phyloP scores from a whole-genome alignment of 1,140 invertebrate species.

The Lepidurus couesii region DNA sequence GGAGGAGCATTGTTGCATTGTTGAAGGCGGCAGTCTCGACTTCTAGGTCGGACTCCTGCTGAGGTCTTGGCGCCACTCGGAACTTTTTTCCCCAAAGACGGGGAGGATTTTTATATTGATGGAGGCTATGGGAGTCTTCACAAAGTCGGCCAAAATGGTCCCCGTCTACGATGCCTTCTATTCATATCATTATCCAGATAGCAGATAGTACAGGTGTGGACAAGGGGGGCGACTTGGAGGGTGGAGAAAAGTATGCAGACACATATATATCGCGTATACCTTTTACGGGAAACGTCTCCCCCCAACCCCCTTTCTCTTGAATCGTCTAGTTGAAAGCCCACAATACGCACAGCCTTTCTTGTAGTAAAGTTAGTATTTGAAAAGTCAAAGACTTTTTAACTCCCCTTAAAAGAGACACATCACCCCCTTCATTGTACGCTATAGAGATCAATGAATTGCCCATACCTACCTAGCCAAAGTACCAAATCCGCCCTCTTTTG shows the following conservation, averaged over 20 bases:
- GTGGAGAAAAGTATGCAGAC: not conserved
- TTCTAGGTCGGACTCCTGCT: slow-evolving; percentile 2
- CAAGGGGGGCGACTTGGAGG: not conserved
- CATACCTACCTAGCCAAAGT: not conserved
- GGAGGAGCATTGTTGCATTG: slow-evolving; percentile 18
- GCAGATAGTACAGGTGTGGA: slow-evolving; percentile 13
- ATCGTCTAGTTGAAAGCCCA: not conserved
- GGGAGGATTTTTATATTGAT: too few species aligned
- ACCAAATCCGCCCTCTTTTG: not conserved
- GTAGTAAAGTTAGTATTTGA: not conserved
- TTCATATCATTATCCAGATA: slow-evolving; percentile 16
- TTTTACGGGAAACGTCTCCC: not conserved
- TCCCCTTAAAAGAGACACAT: slow-evolving; percentile 6
- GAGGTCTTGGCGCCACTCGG: not conserved
- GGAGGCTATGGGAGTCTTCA: not conserved
- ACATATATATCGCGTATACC: not conserved
- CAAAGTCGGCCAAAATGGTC: not conserved
- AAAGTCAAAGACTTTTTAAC: slow-evolving; percentile 19
- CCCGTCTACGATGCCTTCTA: not conserved
- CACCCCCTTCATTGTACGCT: not conserved
- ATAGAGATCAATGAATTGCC: not conserved
- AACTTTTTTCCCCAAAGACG: too few species aligned
- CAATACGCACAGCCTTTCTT: too few species aligned
- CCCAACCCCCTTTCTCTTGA: not conserved
- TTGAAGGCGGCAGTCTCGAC: not conserved